A percentile compares a stretch with the other conserved stretches of the same genome.
phyloP scores from a whole-genome alignment of 2,797 vertebrate genomes.

The Perodicticus potto region DNA sequence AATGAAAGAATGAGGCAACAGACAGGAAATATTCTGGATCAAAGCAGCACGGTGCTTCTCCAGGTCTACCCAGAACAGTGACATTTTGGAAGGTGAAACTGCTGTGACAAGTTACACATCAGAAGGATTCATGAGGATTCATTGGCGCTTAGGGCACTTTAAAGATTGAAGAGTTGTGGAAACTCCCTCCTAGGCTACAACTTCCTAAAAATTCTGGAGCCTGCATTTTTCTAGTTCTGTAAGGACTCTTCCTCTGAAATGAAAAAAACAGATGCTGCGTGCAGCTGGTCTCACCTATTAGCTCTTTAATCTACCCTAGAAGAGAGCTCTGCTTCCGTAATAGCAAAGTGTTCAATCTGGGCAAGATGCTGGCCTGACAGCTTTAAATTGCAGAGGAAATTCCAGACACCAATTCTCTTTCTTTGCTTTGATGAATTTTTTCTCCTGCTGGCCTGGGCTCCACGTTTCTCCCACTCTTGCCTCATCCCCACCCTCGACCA shows the following conservation, averaged over 20 bases:
- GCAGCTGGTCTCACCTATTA: conserved; percentile 73
- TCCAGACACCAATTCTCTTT: neutral
- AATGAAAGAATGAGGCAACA: neutral
- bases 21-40: neutral
- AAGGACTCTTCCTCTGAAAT: conserved; percentile 54
- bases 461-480: neutral
- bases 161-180: neutral
- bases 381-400: conserved; percentile 57
- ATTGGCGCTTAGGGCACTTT: neutral
- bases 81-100: neutral
- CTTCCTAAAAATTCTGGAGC: conserved; percentile 24
- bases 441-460: neutral
- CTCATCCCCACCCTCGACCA: neutral
- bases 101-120: neutral
- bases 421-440: conserved; percentile 25
- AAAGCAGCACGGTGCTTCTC: neutral
- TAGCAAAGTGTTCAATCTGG: conserved; percentile 68
- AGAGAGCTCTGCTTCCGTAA: conserved; percentile 47
- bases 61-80: neutral
- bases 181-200: neutral
- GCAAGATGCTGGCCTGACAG: conserved; percentile 45
- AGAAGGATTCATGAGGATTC: neutral
- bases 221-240: conserved; percentile 65
- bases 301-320: conserved; percentile 63
- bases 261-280: conserved; percentile 67